Base-by-base conservation (phyloP, 2,888 invertebrate species). In the Mimachlamys varia region DNA sequence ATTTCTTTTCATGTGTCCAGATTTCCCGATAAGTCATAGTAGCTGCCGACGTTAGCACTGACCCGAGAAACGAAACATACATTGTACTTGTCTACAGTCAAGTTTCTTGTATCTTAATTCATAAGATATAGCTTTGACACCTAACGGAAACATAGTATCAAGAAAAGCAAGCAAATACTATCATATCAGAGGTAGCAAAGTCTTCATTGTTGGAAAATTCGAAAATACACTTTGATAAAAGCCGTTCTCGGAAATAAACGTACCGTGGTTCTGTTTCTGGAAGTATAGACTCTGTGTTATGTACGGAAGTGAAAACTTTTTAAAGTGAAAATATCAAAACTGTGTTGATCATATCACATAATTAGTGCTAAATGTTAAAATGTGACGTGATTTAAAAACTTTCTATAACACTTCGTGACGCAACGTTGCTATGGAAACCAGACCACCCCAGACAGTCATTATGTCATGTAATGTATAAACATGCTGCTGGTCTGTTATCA, bases 401-500 rank as follows among this genome's bases (percentile, higher is more conserved):
- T 7, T 44, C 19, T 19, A 53, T 15, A 17, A 53, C 13, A 19
- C 19, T 53, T 58, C 27, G 27, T 33, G 76, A 27, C 76, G 76
- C 27, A 33, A 76, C 76, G 76, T 76, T 76, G 76, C 33, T 76
- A 76, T 76, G 76, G 76, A 33, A 33, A 58, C 58, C n/a, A 58
- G 58, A 58, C 58, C 7, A 58, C 19, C 22, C 22, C 7, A 19
- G 58, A 76, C 33, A 10, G 27, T 76, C 76, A 76, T 76, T 76
- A 15, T 27, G 15, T 76, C 27, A 76, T 0, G 76, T 76, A 13
- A 33, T 76, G 27, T 76, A 76, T 33, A 33, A 15, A 27, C 5
- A 17, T 17, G 27, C 7, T 76, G 13, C 27, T 33, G 0, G 27
- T 13, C 13, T 76, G 76, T 33, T 76, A 76, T 76, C 76, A 33